Evolutionary conservation across 2,113 vertebrate genomes (phyloP), one percentile per base, ranked within the genome.

Genomic region (Siphamia tubifer): DNA sequence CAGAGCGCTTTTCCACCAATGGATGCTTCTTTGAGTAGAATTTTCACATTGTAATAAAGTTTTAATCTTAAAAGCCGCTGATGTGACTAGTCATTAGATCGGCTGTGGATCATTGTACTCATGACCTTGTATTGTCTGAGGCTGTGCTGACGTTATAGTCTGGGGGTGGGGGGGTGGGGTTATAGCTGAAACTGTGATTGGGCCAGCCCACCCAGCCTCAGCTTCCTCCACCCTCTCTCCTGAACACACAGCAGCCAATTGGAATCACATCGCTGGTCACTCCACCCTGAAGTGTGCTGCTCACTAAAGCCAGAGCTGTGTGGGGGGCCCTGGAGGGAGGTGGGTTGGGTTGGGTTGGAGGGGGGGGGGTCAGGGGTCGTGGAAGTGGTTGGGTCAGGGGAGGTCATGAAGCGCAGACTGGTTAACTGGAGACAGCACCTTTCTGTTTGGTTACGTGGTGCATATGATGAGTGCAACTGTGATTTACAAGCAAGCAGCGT

Each of bases 241-340:
- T 54, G 31, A 63, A 23, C 27, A 19, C 8, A 32, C 3, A 25
- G 12, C 44, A 58, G 39, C 62, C 69, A 64, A 64, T 44, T 34
- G 12, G 38, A 80, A 61, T 56, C 28, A 31, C 32, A 25, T 19
- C 23, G 20, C 27, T 38, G 48, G 38, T 63, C 48, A 28, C 44
- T 40, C 40, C 54, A 64, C 69, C 39, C 15, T 35, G 12, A 58
- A 48, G 52, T 73, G 63, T 69, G 66, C 56, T 23, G 40, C 23
- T 61, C 30, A 51, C 38, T 47, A 68, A 68, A 73, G 32, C 54
- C 25, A 57, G 34, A 60, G 44, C 68, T 61, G 30, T 65, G 65
- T 51, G 76, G 64, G 65, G 57, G 56, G 69, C 43, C 30, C 53
- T 21, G 10, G 12, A 20, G 38, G 79, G 35, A 66, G 38, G 48